Percentiles rank a stretch among this genome's conserved stretches.
Conservation (phyloP, 2,888 invertebrate species). For the Penaeus monodon region DNA sequence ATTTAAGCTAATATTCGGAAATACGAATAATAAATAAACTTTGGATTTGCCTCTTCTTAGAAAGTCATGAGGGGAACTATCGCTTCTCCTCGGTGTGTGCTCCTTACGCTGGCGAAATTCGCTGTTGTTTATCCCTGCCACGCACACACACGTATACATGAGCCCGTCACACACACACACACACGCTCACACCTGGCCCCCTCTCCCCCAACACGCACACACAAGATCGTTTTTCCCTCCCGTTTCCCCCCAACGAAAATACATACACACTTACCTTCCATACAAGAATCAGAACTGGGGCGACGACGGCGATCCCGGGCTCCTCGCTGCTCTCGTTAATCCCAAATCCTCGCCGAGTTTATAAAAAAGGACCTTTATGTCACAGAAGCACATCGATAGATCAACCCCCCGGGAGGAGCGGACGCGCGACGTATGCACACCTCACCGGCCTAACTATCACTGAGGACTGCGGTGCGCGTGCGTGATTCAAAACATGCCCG, state of each 20-base stretch:
- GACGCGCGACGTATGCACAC: conserved; percentile 13
- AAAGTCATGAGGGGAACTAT: background rate
- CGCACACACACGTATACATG: conserved; percentile 1
- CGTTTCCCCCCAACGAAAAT: too few species aligned
- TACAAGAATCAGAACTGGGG: conserved; percentile 15
- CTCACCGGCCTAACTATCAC: conserved; percentile 40
- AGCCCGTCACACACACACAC: background rate
- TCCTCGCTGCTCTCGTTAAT: conserved; percentile 1
- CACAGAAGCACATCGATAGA: conserved; percentile 31
- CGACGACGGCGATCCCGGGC: background rate
- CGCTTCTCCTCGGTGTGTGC: background rate
- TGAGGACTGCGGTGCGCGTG: conserved; percentile 39
- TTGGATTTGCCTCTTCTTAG: background rate
- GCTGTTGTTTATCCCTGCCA: conserved; percentile 21
- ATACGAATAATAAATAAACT: too few species aligned
- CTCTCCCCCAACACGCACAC: background rate
- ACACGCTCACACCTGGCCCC: conserved; percentile 20
- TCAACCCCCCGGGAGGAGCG: conserved; percentile 16
- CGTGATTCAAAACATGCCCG: conserved; percentile 13
- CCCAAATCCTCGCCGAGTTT: too few species aligned
- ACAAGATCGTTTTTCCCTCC: too few species aligned
- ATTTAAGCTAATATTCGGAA: too few species aligned
- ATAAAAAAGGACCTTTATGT: too few species aligned
- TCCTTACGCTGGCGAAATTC: background rate
- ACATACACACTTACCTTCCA: conserved; percentile 20